Conservation (phyloP, 2,888 invertebrate genomes). For the Callimorpha dominula region DNA sequence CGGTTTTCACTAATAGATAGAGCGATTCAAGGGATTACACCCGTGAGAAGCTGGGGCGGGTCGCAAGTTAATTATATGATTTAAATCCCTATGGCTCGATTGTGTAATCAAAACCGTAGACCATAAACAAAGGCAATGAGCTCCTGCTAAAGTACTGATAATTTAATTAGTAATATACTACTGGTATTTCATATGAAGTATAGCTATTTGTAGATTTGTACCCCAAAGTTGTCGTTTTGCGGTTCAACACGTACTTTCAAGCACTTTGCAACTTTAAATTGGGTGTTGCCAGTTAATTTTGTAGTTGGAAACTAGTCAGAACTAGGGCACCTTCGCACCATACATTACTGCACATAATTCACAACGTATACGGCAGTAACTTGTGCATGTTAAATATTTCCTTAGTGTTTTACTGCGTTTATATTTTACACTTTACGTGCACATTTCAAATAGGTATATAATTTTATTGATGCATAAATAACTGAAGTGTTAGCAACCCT, state of each 20-base stretch:
- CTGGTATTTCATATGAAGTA: neutral
- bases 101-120: too few relatives aligned
- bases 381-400: constrained; percentile 35
- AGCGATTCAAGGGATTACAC: too few relatives aligned
- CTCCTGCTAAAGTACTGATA: neutral
- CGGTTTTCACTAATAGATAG: too few relatives aligned
- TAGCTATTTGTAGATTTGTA: neutral
- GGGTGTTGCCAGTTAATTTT: constrained; percentile 41
- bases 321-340: constrained; percentile 45
- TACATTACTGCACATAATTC: constrained; percentile 36
- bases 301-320: constrained; percentile 40
- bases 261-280: constrained; percentile 38
- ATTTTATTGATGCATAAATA: neutral
- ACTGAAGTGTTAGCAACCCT: neutral
- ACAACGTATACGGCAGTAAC: constrained; percentile 25
- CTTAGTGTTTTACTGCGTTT: constrained; percentile 14
- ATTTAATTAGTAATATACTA: neutral
- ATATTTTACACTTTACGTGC: neutral
- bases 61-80: too few relatives aligned
- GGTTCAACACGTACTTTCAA: constrained; percentile 27
- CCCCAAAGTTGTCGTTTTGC: constrained; percentile 27
- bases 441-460: neutral
- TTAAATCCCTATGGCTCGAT: too few relatives aligned
- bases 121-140: neutral
- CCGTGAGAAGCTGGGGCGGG: too few relatives aligned